Evolutionary conservation across 2,113 vertebrate species (phyloP), one percentile per base, ranked within the genome.

Genomic region (Perccottus glenii): DNA sequence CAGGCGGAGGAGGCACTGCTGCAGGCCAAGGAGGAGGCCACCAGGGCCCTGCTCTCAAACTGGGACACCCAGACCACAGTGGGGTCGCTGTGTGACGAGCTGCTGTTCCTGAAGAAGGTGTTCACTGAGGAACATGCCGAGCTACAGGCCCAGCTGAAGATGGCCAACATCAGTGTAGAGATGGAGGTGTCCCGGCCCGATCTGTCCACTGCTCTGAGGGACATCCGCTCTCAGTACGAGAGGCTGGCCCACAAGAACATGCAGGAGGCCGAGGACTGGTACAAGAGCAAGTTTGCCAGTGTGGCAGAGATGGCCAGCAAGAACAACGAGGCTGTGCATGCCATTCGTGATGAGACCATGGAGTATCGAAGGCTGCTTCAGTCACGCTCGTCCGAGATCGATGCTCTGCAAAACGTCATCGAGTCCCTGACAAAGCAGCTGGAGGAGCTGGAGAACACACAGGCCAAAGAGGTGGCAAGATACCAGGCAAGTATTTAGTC

Each of bases 341-440:
- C 91, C 78, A 91, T 94, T 75, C 92, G 94, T 4, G 93, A 94
- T 67, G 94, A 96, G 90, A 94, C 94, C 3, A 84, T 89, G 48
- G 93, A 95, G 73, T 95, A 95, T 86, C 91, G 94, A 51, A 77
- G 91, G 32, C 84, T 93, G 75, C 92, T 95, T 6, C 93, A 93
- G 68, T 85, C 93, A 33, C 91, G 93, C 48, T 93, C 93, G 1
- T 88, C 92, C 0, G 94, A 95, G 89, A 91, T 95, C 4, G 94
- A 95, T 43, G 87, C 90, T 27, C 86, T 96, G 36, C 81, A 88
- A 11, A 93, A 89, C n/a, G 89, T 92, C 79, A 93, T 95, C 67
- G 84, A 94, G 32, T 92, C 92, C 2, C 83, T 95, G 4, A 90
- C 92, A 45, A 90, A 87, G 64, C 94, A 94, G 71, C 91, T 94